Evolutionary conservation across 2,888 invertebrate species (phyloP).

Genomic region (Lacanobia oleracea): DNA sequence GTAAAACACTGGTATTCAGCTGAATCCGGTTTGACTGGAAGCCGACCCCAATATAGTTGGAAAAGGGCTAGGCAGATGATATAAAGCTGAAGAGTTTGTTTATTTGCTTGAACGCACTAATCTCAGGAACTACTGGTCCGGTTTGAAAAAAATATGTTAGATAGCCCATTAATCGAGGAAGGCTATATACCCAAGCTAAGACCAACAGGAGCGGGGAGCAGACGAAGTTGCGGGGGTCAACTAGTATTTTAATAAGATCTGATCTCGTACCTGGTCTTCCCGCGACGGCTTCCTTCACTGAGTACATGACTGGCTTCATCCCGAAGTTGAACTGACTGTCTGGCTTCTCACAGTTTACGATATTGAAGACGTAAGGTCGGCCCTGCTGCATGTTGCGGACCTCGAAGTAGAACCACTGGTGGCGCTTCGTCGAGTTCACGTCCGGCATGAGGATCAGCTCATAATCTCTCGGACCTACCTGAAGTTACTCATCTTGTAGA

Average conservation of each 20-base stretch:
- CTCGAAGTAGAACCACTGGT: slow-evolving; percentile 98
- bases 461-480: slow-evolving; percentile 95
- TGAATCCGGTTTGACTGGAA: no score
- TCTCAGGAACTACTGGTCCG: no score
- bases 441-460: slow-evolving; percentile 96
- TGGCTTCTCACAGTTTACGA: slow-evolving; percentile 96
- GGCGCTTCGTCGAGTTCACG: slow-evolving; percentile 94
- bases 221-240: no score
- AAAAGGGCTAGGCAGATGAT: no score
- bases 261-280: slow-evolving; percentile 85
- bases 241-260: neutral
- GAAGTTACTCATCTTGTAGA: slow-evolving; percentile 69
- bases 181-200: no score
- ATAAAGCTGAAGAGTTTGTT: no score
- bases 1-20: no score
- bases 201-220: no score
- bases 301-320: slow-evolving; percentile 97
- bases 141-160: no score
- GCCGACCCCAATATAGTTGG: no score
- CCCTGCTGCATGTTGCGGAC: slow-evolving; percentile 94
- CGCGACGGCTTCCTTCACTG: slow-evolving; percentile 93
- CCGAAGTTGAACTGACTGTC: slow-evolving; percentile 97
- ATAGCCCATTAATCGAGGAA: no score
- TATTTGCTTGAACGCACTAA: no score
- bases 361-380: slow-evolving; percentile 94